phyloP scores from a whole-genome alignment of 2,113 vertebrate genomes.

The Cathartes aura region DNA sequence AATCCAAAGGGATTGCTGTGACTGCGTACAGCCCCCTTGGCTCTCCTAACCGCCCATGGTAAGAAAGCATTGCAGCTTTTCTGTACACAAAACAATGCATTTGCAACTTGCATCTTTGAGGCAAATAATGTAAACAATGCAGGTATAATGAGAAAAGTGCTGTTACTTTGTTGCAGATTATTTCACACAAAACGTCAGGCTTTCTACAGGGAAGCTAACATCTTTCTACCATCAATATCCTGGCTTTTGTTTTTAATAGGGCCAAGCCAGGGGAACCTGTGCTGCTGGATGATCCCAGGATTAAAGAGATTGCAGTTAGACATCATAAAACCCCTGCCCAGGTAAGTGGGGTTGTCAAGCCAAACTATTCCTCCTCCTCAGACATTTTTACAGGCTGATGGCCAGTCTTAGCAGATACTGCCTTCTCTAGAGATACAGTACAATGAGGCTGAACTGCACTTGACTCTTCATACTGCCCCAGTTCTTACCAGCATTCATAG shows the following conservation, averaged over 20 bases:
- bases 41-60: constrained; percentile 86
- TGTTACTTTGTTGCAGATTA: neutral
- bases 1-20: constrained; percentile 82
- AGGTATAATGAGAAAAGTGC: neutral
- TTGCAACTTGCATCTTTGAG: neutral
- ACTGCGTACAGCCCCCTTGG: constrained; percentile 89
- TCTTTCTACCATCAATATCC: neutral
- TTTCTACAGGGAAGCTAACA: neutral
- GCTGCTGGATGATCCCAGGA: constrained; percentile 78
- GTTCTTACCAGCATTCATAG: neutral
- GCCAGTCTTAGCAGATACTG: neutral
- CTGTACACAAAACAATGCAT: neutral
- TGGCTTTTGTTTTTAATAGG: constrained; percentile 53
- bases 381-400: neutral
- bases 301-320: constrained; percentile 78
- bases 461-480: neutral
- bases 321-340: constrained; percentile 85
- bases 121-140: neutral
- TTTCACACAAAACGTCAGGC: neutral
- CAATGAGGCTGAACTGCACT: neutral
- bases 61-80: neutral
- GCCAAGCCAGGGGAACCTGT: constrained; percentile 76
- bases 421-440: neutral
- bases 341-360: constrained; percentile 45
- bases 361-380: neutral